Evolutionary conservation across 2,888 invertebrate species (phyloP).

Genomic region (Lasioglossum zephyrum): DNA sequence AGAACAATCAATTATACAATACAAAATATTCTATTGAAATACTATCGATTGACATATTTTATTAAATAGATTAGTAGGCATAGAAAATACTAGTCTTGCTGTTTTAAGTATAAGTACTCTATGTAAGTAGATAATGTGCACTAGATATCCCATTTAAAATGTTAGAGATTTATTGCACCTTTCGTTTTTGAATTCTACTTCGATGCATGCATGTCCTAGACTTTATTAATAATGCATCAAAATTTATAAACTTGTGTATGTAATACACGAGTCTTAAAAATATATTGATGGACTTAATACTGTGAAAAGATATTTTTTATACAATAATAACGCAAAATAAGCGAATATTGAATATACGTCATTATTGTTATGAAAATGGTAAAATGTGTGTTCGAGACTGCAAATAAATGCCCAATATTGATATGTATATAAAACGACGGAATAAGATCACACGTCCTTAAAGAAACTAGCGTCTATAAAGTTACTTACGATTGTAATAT

Average conservation of each 20-base stretch:
- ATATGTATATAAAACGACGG: constrained; percentile 75
- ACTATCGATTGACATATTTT: constrained; percentile 30
- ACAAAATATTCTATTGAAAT: constrained; percentile 33
- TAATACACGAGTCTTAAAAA: constrained; percentile 26
- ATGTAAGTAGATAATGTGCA: constrained; percentile 55
- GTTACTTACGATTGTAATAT: constrained; percentile 25
- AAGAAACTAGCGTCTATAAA: constrained; percentile 37
- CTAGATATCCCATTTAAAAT: constrained; percentile 46
- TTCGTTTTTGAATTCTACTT: constrained; percentile 46
- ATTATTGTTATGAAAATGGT: constrained; percentile 43
- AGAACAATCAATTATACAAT: constrained; percentile 42
- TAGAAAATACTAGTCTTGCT: constrained; percentile 55
- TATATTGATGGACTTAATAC: constrained; percentile 39
- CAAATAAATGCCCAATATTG: constrained; percentile 80
- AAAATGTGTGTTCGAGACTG: constrained; percentile 55
- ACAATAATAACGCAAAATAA: constrained; percentile 14
- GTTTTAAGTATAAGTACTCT: constrained; percentile 54
- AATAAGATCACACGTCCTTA: constrained; percentile 44
- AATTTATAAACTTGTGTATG: constrained; percentile 37
- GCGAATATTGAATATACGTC: constrained; percentile 42
- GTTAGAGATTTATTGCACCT: constrained; percentile 57
- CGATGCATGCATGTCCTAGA: constrained; percentile 46
- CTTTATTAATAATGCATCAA: constrained; percentile 30
- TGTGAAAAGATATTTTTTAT: constrained; percentile 20
- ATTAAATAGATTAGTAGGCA: constrained; percentile 31